A percentile compares a stretch with the other conserved stretches of the same genome.
Conservation (phyloP, 2,888 invertebrate genomes). For the Latrodectus elegans region DNA sequence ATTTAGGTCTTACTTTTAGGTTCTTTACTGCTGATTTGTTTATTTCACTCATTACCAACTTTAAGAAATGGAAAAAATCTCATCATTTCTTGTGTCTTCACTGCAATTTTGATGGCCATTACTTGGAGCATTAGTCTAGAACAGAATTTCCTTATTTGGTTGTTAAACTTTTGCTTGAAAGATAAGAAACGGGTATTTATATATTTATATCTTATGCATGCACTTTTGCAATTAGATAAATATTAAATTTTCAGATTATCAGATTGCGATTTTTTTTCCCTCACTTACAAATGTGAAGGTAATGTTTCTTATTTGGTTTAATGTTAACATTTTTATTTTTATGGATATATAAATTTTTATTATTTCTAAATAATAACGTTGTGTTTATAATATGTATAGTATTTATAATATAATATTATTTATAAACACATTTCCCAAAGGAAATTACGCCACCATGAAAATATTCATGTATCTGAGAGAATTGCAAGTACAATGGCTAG, state of each 20-base stretch:
- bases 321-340: no score
- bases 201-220: neutral
- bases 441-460: no score
- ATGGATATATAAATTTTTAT: no score
- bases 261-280: neutral
- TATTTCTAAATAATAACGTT: no score
- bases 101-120: slow-evolving; percentile 18
- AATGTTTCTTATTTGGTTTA: no score
- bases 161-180: slow-evolving; percentile 31
- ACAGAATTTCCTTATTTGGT: slow-evolving; percentile 43
- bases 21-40: slow-evolving; percentile 27
- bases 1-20: slow-evolving; percentile 53
- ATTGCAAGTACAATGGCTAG: no score
- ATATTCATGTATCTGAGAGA: no score
- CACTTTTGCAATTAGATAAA: neutral
- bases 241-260: neutral
- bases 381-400: no score
- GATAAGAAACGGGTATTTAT: slow-evolving; percentile 36
- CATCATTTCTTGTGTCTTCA: neutral
- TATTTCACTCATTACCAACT: slow-evolving; percentile 6
- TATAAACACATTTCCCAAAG: no score
- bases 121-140: slow-evolving; percentile 32
- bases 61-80: slow-evolving; percentile 20
- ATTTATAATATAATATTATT: no score
- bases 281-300: no score